Evolutionary conservation across 2,888 invertebrate genomes (phyloP).

Genomic region (Lasioglossum leucozonium): DNA sequence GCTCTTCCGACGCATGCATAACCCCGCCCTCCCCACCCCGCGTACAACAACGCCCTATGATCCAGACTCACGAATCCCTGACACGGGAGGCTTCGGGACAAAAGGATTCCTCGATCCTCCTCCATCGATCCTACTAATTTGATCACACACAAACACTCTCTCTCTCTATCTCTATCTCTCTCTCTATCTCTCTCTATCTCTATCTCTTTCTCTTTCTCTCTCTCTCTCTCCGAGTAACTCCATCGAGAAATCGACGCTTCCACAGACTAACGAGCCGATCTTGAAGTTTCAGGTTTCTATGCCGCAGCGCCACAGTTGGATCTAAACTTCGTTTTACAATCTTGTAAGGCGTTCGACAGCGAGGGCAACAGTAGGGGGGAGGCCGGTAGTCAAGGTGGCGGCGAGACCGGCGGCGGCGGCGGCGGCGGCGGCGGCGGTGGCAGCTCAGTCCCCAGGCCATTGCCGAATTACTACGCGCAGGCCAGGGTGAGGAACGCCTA

Average conservation of each 20-base stretch:
- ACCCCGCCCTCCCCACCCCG: no score
- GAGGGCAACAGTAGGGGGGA: slow-evolving; percentile 57
- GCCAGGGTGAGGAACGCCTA: slow-evolving; percentile 52
- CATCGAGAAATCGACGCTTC: background rate
- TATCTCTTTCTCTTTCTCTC: background rate
- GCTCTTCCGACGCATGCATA: slow-evolving; percentile 40
- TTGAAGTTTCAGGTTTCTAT: slow-evolving; percentile 78
- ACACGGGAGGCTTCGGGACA: no score
- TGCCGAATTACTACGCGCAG: slow-evolving; percentile 62
- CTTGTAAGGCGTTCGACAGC: slow-evolving; percentile 63
- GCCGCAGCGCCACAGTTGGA: slow-evolving; percentile 73
- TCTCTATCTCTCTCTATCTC: background rate
- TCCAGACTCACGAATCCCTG: background rate
- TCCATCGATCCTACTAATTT: background rate
- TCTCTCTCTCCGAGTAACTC: background rate
- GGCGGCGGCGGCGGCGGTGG: background rate
- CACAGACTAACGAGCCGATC: slow-evolving; percentile 48
- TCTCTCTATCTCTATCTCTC: no score
- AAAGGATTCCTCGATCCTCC: background rate
- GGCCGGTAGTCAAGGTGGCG: slow-evolving; percentile 22
- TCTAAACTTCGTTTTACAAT: slow-evolving; percentile 72
- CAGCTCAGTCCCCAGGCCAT: slow-evolving; percentile 41
- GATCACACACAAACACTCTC: background rate
- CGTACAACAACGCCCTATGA: no score
- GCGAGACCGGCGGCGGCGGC: background rate